These are phyloP conservation scores for Carpatolechia fugitivella DNA, from an alignment of 2,888 invertebrate species.

Conservation along the genomic window DNA sequence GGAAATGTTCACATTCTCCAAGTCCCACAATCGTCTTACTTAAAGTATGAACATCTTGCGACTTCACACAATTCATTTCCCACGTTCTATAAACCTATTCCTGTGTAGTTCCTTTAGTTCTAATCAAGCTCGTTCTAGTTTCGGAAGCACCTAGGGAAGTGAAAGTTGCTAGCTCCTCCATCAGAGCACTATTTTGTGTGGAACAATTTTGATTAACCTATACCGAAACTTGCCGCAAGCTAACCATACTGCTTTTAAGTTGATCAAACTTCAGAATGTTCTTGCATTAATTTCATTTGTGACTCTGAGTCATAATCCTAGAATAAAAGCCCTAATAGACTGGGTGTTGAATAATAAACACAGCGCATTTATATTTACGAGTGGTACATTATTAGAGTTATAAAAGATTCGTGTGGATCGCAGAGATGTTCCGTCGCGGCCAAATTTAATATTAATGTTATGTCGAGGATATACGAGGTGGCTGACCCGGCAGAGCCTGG, in stretches of 20 bases:
- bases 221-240: not conserved
- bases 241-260: conserved; percentile 5
- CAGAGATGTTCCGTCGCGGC: conserved; percentile 30
- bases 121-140: conserved; percentile 2
- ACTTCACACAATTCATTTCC: conserved; percentile 17
- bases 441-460: conserved; percentile 49
- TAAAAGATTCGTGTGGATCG: conserved; percentile 30
- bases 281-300: no score
- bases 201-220: conserved; percentile 7
- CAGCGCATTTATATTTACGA: conserved; percentile 29
- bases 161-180: not conserved
- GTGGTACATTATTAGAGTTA: conserved; percentile 29
- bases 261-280: not conserved
- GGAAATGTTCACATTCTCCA: conserved; percentile 32
- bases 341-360: conserved; percentile 19
- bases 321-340: conserved; percentile 15
- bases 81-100: not conserved
- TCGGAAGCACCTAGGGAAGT: not conserved
- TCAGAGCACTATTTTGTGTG: not conserved
- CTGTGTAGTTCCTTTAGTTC: not conserved
- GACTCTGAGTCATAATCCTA: conserved; percentile 5
- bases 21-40: not conserved
- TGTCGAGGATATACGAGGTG: conserved; percentile 32
- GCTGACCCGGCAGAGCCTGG: conserved; percentile 30
- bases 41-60: conserved; percentile 7